Percentiles rank a stretch among this genome's conserved stretches.
These are phyloP conservation scores for Trichomycterus rosablanca DNA, from an alignment of 2,113 vertebrate genomes.

Conservation along the genomic window DNA sequence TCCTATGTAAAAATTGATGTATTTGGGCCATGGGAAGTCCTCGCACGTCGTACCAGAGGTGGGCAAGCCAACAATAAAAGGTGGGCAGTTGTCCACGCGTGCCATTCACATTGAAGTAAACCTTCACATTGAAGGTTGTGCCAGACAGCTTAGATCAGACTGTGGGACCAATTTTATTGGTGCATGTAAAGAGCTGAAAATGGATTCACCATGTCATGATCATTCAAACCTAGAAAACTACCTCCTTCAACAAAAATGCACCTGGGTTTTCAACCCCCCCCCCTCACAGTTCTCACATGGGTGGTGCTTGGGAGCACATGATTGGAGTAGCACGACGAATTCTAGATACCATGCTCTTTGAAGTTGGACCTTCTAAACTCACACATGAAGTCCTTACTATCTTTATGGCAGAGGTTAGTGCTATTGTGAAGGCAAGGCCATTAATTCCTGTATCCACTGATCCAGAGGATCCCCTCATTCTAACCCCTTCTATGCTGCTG, in stretches of 20 bases:
- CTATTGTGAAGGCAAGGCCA: not conserved
- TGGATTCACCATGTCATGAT: not conserved
- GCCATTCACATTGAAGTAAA: not conserved
- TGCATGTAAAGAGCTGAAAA: not conserved
- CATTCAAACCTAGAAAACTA: not conserved
- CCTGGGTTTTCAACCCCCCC: conserved; percentile 4
- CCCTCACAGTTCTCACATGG: conserved; percentile 7
- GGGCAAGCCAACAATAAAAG: not conserved
- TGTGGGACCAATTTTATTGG: not conserved
- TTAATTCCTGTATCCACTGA: conserved; percentile 2
- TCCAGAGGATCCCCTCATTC: not conserved
- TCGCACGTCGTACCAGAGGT: not conserved
- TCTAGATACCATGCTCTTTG: not conserved
- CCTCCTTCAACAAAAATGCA: not conserved
- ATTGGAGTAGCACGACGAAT: not conserved
- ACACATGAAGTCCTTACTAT: conserved; percentile 7
- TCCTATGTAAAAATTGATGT: not conserved
- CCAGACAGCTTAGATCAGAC: not conserved
- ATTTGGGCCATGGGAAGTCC: not conserved
- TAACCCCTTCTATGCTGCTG: not conserved
- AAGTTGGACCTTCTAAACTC: not conserved
- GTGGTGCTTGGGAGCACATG: conserved; percentile 1
- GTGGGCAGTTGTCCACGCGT: not conserved
- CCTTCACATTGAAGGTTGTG: not conserved
- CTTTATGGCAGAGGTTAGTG: not conserved